A percentile compares a stretch with the other conserved stretches of the same genome.
Conservation (phyloP, 2,888 invertebrate genomes). For the Lithophane ornitopus region DNA sequence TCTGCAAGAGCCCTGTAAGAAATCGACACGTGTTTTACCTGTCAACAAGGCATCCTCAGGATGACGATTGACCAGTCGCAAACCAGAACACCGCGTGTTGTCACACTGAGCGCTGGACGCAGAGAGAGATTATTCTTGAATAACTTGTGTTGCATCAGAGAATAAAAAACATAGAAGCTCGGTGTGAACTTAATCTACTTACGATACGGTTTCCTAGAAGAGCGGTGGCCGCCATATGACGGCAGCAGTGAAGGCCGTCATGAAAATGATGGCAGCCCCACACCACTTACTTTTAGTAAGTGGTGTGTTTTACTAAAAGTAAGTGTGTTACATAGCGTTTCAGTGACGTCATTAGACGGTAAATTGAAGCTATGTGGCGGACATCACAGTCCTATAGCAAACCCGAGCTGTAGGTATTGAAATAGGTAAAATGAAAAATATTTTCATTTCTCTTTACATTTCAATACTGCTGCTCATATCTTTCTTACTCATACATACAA, state of each 20-base stretch:
- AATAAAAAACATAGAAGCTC: neutral
- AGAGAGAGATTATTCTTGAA: neutral
- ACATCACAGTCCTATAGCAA: neutral
- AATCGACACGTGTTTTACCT: too few relatives aligned
- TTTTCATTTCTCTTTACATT: slow-evolving; percentile 11
- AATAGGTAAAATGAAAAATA: neutral
- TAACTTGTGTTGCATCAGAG: neutral
- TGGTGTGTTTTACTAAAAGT: too few relatives aligned
- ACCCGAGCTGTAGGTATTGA: neutral
- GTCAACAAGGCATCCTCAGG: too few relatives aligned
- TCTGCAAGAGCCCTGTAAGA: too few relatives aligned
- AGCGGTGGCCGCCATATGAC: neutral
- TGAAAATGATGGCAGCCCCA: neutral
- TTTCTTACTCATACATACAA: slow-evolving; percentile 35
- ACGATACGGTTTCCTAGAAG: neutral
- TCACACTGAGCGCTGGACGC: too few relatives aligned
- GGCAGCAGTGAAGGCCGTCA: neutral
- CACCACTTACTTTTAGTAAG: too few relatives aligned
- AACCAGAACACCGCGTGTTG: too few relatives aligned
- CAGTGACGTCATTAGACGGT: neutral
- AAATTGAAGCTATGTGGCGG: neutral
- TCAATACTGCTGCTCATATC: neutral
- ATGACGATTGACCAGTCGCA: too few relatives aligned
- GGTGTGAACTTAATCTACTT: neutral
- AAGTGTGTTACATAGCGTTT: too few relatives aligned